Evolutionary conservation across 2,113 vertebrate species (phyloP), one percentile per base, ranked within the genome.

Genomic region (Cynopterus brachyotis): DNA sequence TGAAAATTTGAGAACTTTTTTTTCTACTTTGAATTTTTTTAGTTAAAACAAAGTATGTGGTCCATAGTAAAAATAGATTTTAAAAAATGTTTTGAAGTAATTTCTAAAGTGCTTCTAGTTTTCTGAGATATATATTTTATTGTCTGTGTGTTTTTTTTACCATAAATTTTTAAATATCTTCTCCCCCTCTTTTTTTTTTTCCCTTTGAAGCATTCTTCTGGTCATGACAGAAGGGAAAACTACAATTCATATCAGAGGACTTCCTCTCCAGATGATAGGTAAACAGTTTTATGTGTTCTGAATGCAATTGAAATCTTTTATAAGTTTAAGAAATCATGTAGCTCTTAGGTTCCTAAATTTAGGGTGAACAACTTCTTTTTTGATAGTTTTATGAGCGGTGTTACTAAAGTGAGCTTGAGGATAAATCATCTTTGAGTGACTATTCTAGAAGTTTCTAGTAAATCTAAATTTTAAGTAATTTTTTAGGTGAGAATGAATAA

Each of bases 181-280:
- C 17, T 84, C 9, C 64, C 16, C 9, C 5, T 59, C 13, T n/a
- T 76, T 84, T 92, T 91, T 91, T 96, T 94, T 93, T 80, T 5
- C 82, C 7, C 82, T 95, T 69, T 96, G 67, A 94, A 99, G 99
- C 97, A 98, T 94, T 97, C 97, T 78, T 99, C 98, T 67, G 96
- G 93, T 94, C 96, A 98, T 0, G 98, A 99, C 93, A 98, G 96
- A 97, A 98, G 93, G 72, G 98, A 98, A 81, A 97, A 94, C 91
- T 95, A 98, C 85, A 97, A 96, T 97, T 98, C 98, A 32, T 95
- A 82, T 40, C 98, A 95, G 35, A 98, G 89, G 82, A 98, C 97
- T 73, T 97, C 98, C 64, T 99, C 99, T 96, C 98, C 99, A 92
- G 99, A 99, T 89, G 98, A 99, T 95, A 98, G 99, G 99, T 99